Base-by-base conservation (phyloP, 1,140 invertebrate genomes). In the Ceratina australensis region DNA sequence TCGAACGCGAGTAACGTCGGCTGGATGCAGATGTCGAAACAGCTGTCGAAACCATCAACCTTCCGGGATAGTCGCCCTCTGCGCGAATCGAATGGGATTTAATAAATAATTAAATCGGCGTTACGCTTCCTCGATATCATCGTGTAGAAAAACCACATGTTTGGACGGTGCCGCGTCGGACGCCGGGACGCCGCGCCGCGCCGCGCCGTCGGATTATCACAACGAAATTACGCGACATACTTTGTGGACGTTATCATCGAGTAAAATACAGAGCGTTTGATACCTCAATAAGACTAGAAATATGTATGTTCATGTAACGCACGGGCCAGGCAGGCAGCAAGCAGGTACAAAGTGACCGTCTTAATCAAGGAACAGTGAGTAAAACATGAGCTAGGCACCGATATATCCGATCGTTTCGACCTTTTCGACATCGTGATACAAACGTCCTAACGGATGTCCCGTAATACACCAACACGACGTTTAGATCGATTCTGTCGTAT, bases 371-470 rank as follows among this genome's bases (percentile, higher is more conserved):
- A 85, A 85, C 83, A 85, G 69, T 78, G 72, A 78, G 75, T 83
- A 73, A 59, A 85, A 77, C 33, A 61, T 78, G 80, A 80, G 75
- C 76, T 81, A 72, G 79, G 75, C 82, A 85, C 72, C 83, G 74
- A 77, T 77, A 77, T 77, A 82, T 67, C 83, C 80, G 84, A 85
- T 85, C 83, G 84, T 85, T 85, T 85, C 84, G 84, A 85, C 84
- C 80, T 71, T 87, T 87, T 87, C 86, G 86, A 87, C 86, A 87
- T 85, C 83, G 76, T 75, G 79, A 83, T 82, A 75, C 82, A 78
- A 77, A 77, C 57, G 74, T 77, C 57, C 67, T 77, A 77, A 66
- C 26, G 74, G 74, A 77, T 77, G 67, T 61, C 74, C 50, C 74
- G 74, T 52, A 28, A 22, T 52, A 71, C 57, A 77, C 54, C 74